Evolutionary conservation across 2,113 vertebrate species (phyloP), one percentile per base, ranked within the genome.

Genomic region (Semnornis frantzii): DNA sequence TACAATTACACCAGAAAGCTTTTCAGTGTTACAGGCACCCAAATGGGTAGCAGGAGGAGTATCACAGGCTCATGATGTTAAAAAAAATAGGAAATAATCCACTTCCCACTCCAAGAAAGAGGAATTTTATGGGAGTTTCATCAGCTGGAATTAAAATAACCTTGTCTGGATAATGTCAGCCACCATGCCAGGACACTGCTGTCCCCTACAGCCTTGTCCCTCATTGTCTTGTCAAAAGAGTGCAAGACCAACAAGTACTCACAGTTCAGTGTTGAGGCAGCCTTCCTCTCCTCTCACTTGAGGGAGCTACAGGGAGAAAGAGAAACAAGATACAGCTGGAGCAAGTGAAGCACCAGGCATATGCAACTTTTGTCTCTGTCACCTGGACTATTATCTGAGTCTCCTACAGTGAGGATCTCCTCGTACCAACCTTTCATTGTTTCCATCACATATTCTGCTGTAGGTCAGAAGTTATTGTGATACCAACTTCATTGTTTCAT

Each of bases 201-300:
- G 25, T 25, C 62, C 12, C 10, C 14, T 58, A 50, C 25, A 74
- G 59, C 28, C 44, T 66, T 65, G 20, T 46, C 60, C 50, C 87
- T 86, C n/a, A 30, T 2, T 39, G 9, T 91, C 48, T n/a, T 63
- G 37, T 71, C 62, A 37, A 81, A 78, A 60, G 42, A 46, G 48
- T 24, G 18, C 30, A 55, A 78, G 46, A 82, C 60, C 30, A 24
- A 28, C 7, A 70, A 71, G 90, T 97, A 98, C 98, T 98, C 86
- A 98, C 98, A 97, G 94, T 70, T 98, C 97, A 63, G 95, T 7
- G 23, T 77, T 96, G 44, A 91, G 94, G 92, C 98, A 98, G 46
- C 89, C 95, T 76, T 98, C 97, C 60, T 98, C 97, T 71, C 97
- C 85, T 75, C 74, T 95, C 60, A 93, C 95, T n/a, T 79, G 72